These are phyloP conservation scores for Neodiprion fabricii DNA, from an alignment of 1,140 invertebrate genomes.

Conservation along the genomic window DNA sequence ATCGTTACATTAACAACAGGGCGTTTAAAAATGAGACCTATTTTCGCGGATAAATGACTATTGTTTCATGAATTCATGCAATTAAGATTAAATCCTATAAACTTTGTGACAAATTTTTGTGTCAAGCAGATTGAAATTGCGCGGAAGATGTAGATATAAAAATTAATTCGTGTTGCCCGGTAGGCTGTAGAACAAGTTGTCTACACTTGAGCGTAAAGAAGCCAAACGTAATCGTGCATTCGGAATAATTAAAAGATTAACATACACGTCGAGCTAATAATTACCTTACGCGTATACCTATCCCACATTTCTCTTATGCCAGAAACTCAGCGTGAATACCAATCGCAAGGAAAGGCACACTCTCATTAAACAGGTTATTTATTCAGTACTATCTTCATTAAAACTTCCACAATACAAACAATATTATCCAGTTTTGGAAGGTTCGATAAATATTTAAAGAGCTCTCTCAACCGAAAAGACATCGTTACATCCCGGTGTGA, in stretches of 20 bases:
- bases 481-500: no score
- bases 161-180: no score
- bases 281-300: background rate
- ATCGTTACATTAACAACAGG: no score
- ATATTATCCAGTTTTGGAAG: background rate
- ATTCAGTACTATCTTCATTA: background rate
- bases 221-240: background rate
- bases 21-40: no score
- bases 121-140: no score
- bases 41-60: no score
- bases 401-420: background rate
- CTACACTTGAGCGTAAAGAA: background rate
- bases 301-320: background rate
- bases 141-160: no score
- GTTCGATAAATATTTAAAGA: no score
- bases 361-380: slow-evolving; percentile 4
- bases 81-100: no score
- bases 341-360: background rate
- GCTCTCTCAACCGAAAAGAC: no score
- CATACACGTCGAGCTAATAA: background rate
- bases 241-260: background rate
- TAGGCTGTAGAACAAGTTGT: background rate
- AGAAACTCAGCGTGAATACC: background rate
- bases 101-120: no score
- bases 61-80: no score